Percentiles rank a stretch among this genome's conserved stretches.
phyloP scores from a whole-genome alignment of 2,888 invertebrate genomes.

The Mesopsocus fuscifrons region DNA sequence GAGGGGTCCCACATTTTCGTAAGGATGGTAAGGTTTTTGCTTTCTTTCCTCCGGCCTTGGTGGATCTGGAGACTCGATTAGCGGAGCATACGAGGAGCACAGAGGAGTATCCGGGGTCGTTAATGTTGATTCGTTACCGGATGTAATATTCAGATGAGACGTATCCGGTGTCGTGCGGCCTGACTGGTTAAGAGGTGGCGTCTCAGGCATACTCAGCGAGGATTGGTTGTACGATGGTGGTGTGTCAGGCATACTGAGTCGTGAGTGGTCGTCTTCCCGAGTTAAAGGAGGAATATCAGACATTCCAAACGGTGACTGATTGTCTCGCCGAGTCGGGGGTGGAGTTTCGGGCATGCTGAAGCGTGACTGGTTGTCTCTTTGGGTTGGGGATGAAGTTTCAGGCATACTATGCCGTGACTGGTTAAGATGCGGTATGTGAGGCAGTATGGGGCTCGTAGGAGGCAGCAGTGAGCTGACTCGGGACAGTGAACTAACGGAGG shows the following conservation, averaged over 20 bases:
- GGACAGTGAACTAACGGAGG: slow-evolving; percentile 17
- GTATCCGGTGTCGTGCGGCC: no score
- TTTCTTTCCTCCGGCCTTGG: slow-evolving; percentile 2
- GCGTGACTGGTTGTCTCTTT: no score
- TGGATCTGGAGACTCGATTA: slow-evolving; percentile 15
- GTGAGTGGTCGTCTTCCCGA: no score
- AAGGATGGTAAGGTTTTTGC: slow-evolving; percentile 9
- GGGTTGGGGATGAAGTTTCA: background rate
- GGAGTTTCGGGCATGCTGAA: background rate
- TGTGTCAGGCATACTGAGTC: no score
- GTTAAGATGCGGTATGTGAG: slow-evolving; percentile 21
- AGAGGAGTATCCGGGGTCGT: slow-evolving; percentile 19
- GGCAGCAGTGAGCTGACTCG: slow-evolving; percentile 16
- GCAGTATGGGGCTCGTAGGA: slow-evolving; percentile 24
- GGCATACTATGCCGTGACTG: background rate
- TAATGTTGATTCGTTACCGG: slow-evolving; percentile 17
- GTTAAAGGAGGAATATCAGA: no score
- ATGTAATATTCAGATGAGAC: no score
- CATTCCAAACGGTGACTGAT: no score
- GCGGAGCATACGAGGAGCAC: slow-evolving; percentile 17
- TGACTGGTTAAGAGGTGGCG: no score
- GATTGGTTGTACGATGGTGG: no score
- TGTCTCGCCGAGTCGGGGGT: background rate
- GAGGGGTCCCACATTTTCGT: slow-evolving; percentile 20
- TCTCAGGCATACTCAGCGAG: no score